Percentiles rank a stretch among this genome's conserved stretches.
Conservation (phyloP, 2,888 invertebrate genomes). For the Venusia cambrica region DNA sequence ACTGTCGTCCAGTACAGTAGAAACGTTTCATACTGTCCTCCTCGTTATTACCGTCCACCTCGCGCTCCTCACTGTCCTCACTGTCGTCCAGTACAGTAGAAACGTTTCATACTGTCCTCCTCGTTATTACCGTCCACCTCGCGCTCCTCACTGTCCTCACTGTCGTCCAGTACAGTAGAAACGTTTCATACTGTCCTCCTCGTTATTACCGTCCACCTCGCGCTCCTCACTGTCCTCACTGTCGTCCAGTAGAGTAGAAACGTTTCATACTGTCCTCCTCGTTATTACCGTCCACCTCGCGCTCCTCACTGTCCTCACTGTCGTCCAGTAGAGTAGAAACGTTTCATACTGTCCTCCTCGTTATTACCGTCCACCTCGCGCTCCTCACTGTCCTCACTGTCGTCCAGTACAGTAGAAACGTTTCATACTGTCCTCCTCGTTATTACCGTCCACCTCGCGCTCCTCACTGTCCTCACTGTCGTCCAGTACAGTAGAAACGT, state of each 20-base stretch:
- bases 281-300: constrained; percentile 15
- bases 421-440: constrained; percentile 20
- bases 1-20: constrained; percentile 11
- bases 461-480: no score
- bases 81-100: constrained; percentile 10
- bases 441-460: constrained; percentile 16
- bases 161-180: constrained; percentile 10
- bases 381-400: no score
- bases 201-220: constrained; percentile 15
- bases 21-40: constrained; percentile 19
- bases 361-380: constrained; percentile 16
- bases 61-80: no score
- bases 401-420: constrained; percentile 11
- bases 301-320: no score
- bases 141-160: no score
- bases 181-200: constrained; percentile 21
- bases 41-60: constrained; percentile 16
- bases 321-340: constrained; percentile 10
- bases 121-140: constrained; percentile 15
- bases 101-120: constrained; percentile 21
- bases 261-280: constrained; percentile 20
- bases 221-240: no score
- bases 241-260: constrained; percentile 10
- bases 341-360: constrained; percentile 19
- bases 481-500: constrained; percentile 13